phyloP scores from a whole-genome alignment of 2,113 vertebrate species.

The Proterorhinus semilunaris region DNA sequence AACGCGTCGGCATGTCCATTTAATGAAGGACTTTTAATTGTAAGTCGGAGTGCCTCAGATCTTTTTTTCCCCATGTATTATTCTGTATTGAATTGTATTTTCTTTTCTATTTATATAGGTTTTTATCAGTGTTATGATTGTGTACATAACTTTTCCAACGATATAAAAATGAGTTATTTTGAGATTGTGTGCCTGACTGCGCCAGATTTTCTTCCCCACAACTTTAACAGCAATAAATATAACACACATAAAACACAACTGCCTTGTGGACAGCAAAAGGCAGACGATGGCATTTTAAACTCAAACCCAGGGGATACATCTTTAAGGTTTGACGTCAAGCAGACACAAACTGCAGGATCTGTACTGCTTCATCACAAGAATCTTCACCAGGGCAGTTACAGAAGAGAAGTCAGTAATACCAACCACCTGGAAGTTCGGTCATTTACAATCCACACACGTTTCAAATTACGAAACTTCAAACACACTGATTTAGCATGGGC shows the following conservation, averaged over 20 bases:
- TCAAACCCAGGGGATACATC: slow-evolving; percentile 9
- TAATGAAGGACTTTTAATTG: too few species aligned
- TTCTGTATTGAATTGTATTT: too few species aligned
- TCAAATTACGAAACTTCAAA: slow-evolving; percentile 57
- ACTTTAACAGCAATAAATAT: background rate
- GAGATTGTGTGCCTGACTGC: too few species aligned
- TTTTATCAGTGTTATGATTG: too few species aligned
- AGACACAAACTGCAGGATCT: slow-evolving; percentile 12
- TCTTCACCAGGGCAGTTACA: slow-evolving; percentile 13
- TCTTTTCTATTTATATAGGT: too few species aligned
- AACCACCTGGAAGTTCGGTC: slow-evolving; percentile 43
- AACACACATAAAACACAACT: background rate
- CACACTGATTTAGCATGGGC: slow-evolving; percentile 17
- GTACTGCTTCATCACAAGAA: background rate
- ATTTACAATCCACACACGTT: slow-evolving; percentile 10
- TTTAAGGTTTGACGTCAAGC: slow-evolving; percentile 15
- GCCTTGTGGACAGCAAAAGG: background rate
- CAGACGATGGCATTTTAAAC: background rate
- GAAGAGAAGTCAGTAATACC: slow-evolving; percentile 26
- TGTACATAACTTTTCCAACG: too few species aligned
- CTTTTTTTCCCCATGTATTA: too few species aligned
- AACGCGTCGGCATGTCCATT: too few species aligned
- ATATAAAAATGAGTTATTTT: too few species aligned
- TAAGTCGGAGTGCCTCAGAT: too few species aligned
- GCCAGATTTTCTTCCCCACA: too few species aligned